A percentile compares a stretch with the other conserved stretches of the same genome.
Evolutionary conservation across 2,113 vertebrate species (phyloP).

Genomic region (Euleptes europaea): DNA sequence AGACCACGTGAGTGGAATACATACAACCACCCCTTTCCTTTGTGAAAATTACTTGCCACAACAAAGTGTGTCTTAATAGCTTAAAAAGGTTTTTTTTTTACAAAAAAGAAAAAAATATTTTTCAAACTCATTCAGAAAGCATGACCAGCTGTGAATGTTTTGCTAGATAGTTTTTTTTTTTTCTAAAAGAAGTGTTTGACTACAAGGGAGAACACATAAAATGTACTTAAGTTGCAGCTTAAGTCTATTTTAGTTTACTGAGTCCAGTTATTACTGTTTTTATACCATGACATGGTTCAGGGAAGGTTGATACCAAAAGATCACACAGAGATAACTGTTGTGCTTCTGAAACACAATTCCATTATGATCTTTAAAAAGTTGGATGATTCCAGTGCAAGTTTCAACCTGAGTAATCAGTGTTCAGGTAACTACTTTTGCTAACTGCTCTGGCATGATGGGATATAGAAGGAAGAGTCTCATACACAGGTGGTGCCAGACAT

Average conservation of each 20-base stretch:
- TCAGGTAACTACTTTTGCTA: too few relatives aligned
- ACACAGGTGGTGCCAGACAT: too few relatives aligned
- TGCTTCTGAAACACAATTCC: background rate
- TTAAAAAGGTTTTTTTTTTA: background rate
- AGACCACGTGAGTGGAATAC: background rate
- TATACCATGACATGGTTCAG: background rate
- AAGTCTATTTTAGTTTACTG: background rate
- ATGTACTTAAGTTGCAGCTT: conserved; percentile 10
- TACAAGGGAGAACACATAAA: background rate
- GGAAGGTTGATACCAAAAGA: background rate
- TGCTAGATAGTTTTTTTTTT: background rate
- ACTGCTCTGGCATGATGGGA: too few relatives aligned
- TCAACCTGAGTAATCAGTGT: too few relatives aligned
- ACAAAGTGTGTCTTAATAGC: background rate
- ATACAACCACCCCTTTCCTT: background rate
- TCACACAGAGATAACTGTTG: background rate
- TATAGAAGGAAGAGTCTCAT: too few relatives aligned
- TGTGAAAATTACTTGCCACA: accelerated
- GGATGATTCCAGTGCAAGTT: background rate
- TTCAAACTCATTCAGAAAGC: conserved; percentile 7
- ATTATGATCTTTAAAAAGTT: background rate
- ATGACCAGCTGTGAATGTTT: background rate
- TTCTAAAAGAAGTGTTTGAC: background rate
- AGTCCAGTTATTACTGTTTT: background rate
- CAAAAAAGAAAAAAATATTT: background rate